Base-by-base conservation (phyloP, 1,140 invertebrate species). In the Neuroterus valhalla region DNA sequence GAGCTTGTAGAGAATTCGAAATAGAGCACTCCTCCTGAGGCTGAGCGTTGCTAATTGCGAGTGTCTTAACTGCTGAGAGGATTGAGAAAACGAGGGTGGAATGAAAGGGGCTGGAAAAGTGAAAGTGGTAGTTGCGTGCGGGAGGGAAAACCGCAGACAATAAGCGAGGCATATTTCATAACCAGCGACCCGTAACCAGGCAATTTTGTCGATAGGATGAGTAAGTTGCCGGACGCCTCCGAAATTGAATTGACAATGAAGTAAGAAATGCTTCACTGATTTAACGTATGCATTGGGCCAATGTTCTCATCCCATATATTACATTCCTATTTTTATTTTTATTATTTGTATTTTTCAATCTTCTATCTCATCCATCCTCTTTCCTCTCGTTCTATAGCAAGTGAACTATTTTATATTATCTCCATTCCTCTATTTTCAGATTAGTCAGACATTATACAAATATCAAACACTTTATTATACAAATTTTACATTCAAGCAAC, bases 231-330 rank as follows among this genome's bases (percentile, higher is more conserved):
- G 78, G 80, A 84, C 81, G 80, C 78, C 79, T 86, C 80, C 80
- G 82, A 85, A 88, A 88, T 88, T 87, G 86, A 88, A 88, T 88
- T 79, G 80, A 84, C 81, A 85, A 87, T 86, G 76, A 82, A 81
- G 75, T 75, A 42, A 73, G 75, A 80, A 78, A 80, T 78, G 81
- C 77, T 74, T 78, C 19, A 71, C 19, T 71, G 78, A 72, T 76
- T 66, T 81, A 85, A 84, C 86, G 74, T 85, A 87, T 86, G 85
- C 85, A 86, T 84, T 85, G 82, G 91, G 90, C 75, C 75, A 73
- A 62, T 68, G 74, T 69, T 45, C 69, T 74, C 23, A 17, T 23
- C 46, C 68, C 71, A 38, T 21, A 71, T 70, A 15, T 42, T 43
- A 48, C 72, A 52, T 44, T 46, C 42, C 66, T 70, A 3, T 48